phyloP scores from a whole-genome alignment of 2,113 vertebrate genomes.

The Archilochus colubris region DNA sequence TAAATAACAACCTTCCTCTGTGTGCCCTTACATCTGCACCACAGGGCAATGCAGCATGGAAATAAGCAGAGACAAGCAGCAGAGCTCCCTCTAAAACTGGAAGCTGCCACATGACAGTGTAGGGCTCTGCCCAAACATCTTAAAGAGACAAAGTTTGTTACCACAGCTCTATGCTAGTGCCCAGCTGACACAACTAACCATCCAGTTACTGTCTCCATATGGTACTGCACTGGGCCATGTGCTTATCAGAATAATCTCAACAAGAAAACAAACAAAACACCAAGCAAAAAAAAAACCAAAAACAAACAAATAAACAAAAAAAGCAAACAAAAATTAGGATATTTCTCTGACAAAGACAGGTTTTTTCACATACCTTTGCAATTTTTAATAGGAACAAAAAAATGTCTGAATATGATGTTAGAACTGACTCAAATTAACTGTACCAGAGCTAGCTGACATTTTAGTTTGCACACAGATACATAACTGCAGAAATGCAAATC shows the following conservation, averaged over 20 bases:
- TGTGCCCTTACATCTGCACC: rapidly evolving
- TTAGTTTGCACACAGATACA: neutral
- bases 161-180: neutral
- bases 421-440: neutral
- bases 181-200: neutral
- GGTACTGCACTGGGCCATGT: neutral
- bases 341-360: neutral
- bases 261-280: neutral
- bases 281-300: neutral
- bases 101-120: neutral
- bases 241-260: neutral
- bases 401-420: neutral
- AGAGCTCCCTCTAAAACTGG: neutral
- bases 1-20: neutral
- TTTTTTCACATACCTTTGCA: neutral
- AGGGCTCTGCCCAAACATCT: neutral
- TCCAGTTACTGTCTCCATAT: neutral
- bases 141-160: neutral
- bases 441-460: neutral
- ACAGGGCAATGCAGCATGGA: neutral
- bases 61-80: neutral
- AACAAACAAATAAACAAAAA: neutral
- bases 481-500: neutral
- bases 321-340: neutral
- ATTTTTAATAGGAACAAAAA: neutral